Evolutionary conservation across 2,113 vertebrate genomes (phyloP).

Genomic region (Cinclus cinclus): DNA sequence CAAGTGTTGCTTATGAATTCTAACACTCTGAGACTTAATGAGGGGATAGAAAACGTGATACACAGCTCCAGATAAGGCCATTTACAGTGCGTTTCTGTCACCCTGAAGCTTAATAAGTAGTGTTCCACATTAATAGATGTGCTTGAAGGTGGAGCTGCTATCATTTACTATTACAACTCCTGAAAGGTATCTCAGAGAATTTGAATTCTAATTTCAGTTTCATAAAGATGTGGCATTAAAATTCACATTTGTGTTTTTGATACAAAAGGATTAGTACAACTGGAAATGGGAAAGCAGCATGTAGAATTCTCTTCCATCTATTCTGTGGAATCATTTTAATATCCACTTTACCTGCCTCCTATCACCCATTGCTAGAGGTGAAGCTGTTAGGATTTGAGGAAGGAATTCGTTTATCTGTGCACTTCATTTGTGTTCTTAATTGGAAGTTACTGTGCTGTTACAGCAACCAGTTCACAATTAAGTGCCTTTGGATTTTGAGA

Average conservation of each 20-base stretch:
- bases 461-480: not conserved
- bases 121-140: not conserved
- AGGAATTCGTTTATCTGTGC: not conserved
- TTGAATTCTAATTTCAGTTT: slow-evolving; percentile 14
- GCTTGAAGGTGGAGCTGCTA: not conserved
- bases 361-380: not conserved
- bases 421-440: not conserved
- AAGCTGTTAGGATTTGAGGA: not conserved
- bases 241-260: not conserved
- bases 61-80: not conserved
- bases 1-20: not conserved
- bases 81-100: not conserved
- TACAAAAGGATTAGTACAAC: not conserved
- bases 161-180: not conserved
- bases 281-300: not conserved
- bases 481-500: not conserved
- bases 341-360: not conserved
- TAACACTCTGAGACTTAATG: not conserved
- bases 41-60: not conserved
- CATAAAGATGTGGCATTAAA: not conserved
- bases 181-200: not conserved
- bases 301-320: not conserved
- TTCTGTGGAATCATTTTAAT: not conserved
- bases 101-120: not conserved
- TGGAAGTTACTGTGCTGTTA: not conserved